These are phyloP conservation scores for Agrenia bidenticulata DNA, from an alignment of 2,888 invertebrate genomes.

Conservation along the genomic window DNA sequence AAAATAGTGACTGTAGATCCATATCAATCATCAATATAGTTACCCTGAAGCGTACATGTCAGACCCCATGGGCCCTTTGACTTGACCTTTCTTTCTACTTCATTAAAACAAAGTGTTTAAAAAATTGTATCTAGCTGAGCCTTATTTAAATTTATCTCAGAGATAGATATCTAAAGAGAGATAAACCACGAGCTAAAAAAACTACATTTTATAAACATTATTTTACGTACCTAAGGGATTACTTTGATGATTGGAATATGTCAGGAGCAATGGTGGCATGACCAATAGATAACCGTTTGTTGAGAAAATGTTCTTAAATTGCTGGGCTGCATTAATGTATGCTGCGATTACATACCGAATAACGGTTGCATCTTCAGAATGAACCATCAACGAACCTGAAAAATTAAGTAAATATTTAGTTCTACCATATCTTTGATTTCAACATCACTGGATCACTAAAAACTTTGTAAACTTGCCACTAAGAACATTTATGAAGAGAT, in stretches of 20 bases:
- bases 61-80: no score
- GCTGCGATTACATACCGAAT: slow-evolving; percentile 94
- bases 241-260: slow-evolving; percentile 97
- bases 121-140: no score
- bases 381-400: slow-evolving; percentile 77
- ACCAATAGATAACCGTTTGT: slow-evolving; percentile 96
- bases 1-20: no score
- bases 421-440: no score
- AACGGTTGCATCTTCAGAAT: slow-evolving; percentile 95
- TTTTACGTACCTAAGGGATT: slow-evolving; percentile 62
- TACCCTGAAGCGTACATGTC: no score
- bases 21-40: no score
- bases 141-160: no score
- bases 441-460: not conserved
- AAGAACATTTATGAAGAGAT: slow-evolving; percentile 93
- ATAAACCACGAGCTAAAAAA: no score
- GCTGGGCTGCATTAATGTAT: slow-evolving; percentile 94
- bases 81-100: no score
- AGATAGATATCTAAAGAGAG: no score
- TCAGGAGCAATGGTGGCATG: slow-evolving; percentile 94
- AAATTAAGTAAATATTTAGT: not conserved
- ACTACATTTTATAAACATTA: not conserved
- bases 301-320: slow-evolving; percentile 98
- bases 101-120: slow-evolving; percentile 8
- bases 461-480: slow-evolving; percentile 66